Conservation (phyloP, 2,113 vertebrate genomes). For the Lagopus muta region DNA sequence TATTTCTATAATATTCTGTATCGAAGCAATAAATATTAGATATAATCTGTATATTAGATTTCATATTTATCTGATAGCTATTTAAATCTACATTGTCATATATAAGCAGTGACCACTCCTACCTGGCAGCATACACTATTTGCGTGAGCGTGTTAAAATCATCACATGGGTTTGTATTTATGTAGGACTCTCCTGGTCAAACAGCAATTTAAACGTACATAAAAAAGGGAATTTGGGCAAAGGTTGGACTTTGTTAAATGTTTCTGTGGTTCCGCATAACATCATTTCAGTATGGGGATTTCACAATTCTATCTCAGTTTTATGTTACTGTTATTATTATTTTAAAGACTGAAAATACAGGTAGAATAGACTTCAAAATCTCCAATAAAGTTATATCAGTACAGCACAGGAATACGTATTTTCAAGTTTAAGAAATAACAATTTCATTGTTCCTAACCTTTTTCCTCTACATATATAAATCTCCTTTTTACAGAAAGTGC, state of each 20-base stretch:
- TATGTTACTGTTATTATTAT: not conserved
- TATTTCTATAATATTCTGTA: constrained; percentile 41
- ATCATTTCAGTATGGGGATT: constrained; percentile 1
- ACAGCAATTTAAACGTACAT: constrained; percentile 16
- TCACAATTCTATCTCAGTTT: not conserved
- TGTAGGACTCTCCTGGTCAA: not conserved
- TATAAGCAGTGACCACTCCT: constrained; percentile 55
- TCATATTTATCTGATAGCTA: constrained; percentile 50
- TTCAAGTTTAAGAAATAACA: not conserved
- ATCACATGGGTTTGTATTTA: constrained; percentile 30
- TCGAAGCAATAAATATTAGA: constrained; percentile 72
- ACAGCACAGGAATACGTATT: not conserved
- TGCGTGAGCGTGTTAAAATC: constrained; percentile 11
- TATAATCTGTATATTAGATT: constrained; percentile 68
- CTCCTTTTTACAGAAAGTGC: not conserved
- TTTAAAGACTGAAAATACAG: not conserved
- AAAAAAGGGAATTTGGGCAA: not conserved
- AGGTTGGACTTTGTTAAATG: not conserved
- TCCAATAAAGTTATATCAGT: not conserved
- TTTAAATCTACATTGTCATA: constrained; percentile 63
- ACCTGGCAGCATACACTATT: not conserved
- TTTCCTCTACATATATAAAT: not conserved
- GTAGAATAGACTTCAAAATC: not conserved
- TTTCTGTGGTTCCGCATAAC: not conserved
- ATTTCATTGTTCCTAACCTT: not conserved